Conservation (phyloP, 1,140 invertebrate genomes). For the Bradynema listronoti region DNA sequence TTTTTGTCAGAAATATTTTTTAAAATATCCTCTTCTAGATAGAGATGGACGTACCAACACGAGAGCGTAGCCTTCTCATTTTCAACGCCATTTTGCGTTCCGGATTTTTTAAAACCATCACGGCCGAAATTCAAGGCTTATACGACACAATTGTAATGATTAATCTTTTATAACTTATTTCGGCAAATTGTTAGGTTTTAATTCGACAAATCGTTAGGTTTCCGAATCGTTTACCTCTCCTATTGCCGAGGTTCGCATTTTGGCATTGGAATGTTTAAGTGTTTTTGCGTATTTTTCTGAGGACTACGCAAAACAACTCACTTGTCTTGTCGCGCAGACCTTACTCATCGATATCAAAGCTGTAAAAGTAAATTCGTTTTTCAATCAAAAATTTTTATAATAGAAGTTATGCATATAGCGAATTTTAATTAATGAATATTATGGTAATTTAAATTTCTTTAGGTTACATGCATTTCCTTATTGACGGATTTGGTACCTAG, state of each 20-base stretch:
- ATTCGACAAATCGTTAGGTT: background rate
- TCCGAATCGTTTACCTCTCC: background rate
- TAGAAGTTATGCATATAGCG: no score
- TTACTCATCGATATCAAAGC: constrained; percentile 2
- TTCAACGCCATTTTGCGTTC: constrained; percentile 12
- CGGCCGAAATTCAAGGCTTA: constrained; percentile 13
- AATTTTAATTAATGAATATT: no score
- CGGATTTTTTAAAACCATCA: constrained; percentile 8
- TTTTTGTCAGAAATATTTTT: no score
- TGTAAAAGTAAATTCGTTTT: background rate
- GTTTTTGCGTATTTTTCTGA: background rate
- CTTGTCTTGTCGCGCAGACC: background rate
- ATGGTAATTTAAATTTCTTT: background rate
- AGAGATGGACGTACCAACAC: constrained; percentile 13
- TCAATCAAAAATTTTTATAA: no score
- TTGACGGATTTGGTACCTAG: background rate
- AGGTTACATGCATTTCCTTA: constrained; percentile 5
- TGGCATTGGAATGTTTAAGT: constrained; percentile 1
- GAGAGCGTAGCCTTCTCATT: constrained; percentile 9
- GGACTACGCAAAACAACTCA: background rate
- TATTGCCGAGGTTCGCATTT: background rate
- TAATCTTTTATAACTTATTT: background rate
- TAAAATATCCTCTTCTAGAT: background rate
- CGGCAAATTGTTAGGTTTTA: background rate
- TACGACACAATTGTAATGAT: constrained; percentile 13